Conservation (phyloP, 2,797 vertebrate genomes). For the Tympanoctomys barrerae region DNA sequence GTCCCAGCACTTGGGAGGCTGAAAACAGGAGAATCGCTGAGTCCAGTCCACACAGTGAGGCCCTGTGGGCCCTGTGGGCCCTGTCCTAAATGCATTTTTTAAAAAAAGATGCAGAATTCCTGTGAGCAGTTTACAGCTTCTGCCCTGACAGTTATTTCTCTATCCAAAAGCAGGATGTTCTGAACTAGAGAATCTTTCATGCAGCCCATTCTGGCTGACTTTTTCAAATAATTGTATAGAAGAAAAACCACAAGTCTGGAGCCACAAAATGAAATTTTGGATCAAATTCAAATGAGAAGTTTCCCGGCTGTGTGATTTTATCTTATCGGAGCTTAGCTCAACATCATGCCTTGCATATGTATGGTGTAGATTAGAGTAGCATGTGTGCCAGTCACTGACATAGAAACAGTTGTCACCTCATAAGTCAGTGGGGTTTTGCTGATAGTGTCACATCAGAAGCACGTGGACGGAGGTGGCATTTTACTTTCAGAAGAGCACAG, state of each 20-base stretch:
- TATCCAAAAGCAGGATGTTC: neutral
- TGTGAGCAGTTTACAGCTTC: neutral
- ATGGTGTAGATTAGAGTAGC: neutral
- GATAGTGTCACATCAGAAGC: neutral
- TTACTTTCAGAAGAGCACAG: neutral
- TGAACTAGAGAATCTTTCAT: constrained; percentile 24
- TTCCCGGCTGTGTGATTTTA: neutral
- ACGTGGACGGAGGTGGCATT: neutral
- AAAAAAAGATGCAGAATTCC: fast-evolving
- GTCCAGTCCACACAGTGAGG: too few relatives aligned
- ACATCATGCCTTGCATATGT: neutral
- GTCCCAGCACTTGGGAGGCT: too few relatives aligned
- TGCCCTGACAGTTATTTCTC: neutral
- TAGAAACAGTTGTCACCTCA: neutral
- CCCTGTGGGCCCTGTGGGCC: too few relatives aligned
- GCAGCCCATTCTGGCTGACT: neutral
- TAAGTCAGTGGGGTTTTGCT: neutral
- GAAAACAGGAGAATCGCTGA: too few relatives aligned
- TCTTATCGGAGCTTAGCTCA: neutral
- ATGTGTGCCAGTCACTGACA: neutral
- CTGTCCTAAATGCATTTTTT: too few relatives aligned
- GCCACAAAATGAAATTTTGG: neutral
- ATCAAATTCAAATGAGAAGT: neutral
- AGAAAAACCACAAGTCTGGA: neutral
- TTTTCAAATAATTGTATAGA: neutral